phyloP scores from a whole-genome alignment of 1,140 invertebrate species.

The Megalopta genalis region DNA sequence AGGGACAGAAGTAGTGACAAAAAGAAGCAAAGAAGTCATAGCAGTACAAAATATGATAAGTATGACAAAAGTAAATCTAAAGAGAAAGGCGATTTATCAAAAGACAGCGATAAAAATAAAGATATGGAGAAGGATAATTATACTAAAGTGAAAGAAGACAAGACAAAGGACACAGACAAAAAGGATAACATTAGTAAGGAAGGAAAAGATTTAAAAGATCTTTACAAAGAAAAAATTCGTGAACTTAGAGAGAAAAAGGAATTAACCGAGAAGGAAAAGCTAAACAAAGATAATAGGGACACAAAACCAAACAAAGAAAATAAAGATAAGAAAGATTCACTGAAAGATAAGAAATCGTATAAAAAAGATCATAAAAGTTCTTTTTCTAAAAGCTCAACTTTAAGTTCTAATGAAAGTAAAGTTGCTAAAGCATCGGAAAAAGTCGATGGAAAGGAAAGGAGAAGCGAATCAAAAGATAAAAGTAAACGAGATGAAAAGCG shows the following conservation, averaged over 20 bases:
- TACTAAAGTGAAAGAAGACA: conserved; percentile 62
- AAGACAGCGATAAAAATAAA: conserved; percentile 60
- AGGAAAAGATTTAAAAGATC: conserved; percentile 76
- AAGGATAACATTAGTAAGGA: conserved; percentile 67
- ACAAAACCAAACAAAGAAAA: conserved; percentile 60
- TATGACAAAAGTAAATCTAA: conserved; percentile 63
- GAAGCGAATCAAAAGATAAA: conserved; percentile 77
- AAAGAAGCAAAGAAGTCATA: conserved; percentile 64
- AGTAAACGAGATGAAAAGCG: conserved; percentile 68
- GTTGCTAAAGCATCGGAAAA: conserved; percentile 61
- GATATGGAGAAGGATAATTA: conserved; percentile 49
- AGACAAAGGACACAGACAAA: conserved; percentile 64
- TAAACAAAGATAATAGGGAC: conserved; percentile 68
- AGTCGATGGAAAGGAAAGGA: conserved; percentile 65
- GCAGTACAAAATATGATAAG: conserved; percentile 69
- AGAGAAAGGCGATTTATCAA: conserved; percentile 65
- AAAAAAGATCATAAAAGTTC: conserved; percentile 72
- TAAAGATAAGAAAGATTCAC: conserved; percentile 69
- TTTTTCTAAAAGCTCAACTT: conserved; percentile 64
- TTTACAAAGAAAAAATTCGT: conserved; percentile 79
- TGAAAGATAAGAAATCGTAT: conserved; percentile 66
- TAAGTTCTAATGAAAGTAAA: conserved; percentile 56
- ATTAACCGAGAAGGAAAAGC: conserved; percentile 77
- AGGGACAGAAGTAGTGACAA: conserved; percentile 67
- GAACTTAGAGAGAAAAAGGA: conserved; percentile 78